Percentiles rank a stretch among this genome's conserved stretches.
Conservation (phyloP, 2,888 invertebrate genomes). For the Lucinisca nassula region DNA sequence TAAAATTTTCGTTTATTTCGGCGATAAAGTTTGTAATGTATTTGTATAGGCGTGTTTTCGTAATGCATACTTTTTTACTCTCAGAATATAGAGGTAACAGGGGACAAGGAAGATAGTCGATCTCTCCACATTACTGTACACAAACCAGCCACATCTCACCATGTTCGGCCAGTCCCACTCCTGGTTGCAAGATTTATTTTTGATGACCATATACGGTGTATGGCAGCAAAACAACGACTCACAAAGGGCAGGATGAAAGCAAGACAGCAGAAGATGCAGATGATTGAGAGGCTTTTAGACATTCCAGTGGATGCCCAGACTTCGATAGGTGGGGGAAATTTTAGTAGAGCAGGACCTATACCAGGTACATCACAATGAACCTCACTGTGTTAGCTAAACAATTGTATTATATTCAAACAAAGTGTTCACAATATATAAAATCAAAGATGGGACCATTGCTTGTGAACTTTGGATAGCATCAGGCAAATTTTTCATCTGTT, state of each 20-base stretch:
- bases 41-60: too few relatives aligned
- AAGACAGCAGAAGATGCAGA: constrained; percentile 98
- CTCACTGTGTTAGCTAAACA: too few relatives aligned
- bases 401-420: too few relatives aligned
- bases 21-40: too few relatives aligned
- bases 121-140: constrained; percentile 98
- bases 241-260: constrained; percentile 93
- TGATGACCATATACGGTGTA: constrained; percentile 99
- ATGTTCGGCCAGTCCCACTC: constrained; percentile 86
- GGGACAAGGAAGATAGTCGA: constrained; percentile 98
- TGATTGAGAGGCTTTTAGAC: constrained; percentile 97
- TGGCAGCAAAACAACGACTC: constrained; percentile 98
- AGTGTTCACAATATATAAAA: too few relatives aligned
- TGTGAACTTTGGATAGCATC: too few relatives aligned
- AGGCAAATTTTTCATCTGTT: too few relatives aligned
- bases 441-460: too few relatives aligned
- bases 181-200: constrained; percentile 93
- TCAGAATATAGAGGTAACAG: constrained; percentile 97
- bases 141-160: constrained; percentile 90
- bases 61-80: too few relatives aligned
- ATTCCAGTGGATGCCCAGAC: constrained; percentile 73
- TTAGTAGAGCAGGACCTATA: constrained; percentile 74
- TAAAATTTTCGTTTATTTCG: too few relatives aligned
- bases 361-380: too few relatives aligned
- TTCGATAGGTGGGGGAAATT: constrained; percentile 45